phyloP scores from a whole-genome alignment of 2,113 vertebrate genomes.

The Corvus hawaiiensis region DNA sequence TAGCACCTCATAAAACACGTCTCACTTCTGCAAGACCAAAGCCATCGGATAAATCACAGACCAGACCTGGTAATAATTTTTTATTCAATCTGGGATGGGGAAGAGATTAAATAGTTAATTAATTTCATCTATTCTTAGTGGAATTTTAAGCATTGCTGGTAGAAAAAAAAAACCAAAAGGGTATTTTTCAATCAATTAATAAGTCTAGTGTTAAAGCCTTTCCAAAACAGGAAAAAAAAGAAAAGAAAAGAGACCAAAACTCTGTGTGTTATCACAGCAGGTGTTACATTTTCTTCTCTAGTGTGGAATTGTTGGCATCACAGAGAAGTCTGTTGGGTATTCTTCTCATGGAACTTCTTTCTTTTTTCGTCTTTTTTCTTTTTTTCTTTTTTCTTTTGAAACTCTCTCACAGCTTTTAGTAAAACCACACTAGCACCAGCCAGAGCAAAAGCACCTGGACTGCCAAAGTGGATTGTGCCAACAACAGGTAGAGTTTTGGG shows the following conservation, averaged over 20 bases:
- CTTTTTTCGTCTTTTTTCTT: not conserved
- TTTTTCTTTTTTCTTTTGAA: not conserved
- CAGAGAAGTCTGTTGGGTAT: not conserved
- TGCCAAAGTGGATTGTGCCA: conserved; percentile 10
- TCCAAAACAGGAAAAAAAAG: not conserved
- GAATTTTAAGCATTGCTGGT: not conserved
- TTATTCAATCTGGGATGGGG: not conserved
- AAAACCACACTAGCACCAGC: conserved; percentile 42
- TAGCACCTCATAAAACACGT: conserved; percentile 48
- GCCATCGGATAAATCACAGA: conserved; percentile 29
- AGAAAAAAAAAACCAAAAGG: not conserved
- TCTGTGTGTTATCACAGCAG: not conserved
- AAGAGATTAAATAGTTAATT: not conserved
- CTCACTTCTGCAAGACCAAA: conserved; percentile 60
- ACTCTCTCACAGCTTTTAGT: conserved; percentile 12
- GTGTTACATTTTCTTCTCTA: not conserved
- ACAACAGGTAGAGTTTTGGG: conserved; percentile 24
- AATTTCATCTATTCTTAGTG: not conserved
- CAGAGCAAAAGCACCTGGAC: conserved; percentile 42
- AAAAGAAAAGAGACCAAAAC: not conserved
- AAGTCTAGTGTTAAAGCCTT: not conserved
- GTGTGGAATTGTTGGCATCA: not conserved
- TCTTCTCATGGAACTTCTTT: not conserved
- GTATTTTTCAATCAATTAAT: not conserved
- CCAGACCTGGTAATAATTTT: conserved; percentile 53